Evolutionary conservation across 2,888 invertebrate species (phyloP).

Genomic region (Gastrophysa polygoni): DNA sequence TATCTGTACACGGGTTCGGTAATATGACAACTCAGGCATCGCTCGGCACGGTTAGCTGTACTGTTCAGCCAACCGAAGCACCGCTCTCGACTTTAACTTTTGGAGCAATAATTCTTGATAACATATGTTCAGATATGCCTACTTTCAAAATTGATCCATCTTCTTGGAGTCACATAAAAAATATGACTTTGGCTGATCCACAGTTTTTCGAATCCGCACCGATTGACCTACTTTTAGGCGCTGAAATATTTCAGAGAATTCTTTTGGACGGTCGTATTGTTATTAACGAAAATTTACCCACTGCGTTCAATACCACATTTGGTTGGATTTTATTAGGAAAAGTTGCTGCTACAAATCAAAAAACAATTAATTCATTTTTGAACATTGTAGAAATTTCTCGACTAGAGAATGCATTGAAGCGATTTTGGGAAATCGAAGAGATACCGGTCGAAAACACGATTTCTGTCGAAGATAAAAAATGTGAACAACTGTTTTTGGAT

Average conservation of each 20-base stretch:
- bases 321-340: slow-evolving; percentile 7
- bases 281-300: background rate
- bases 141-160: background rate
- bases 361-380: background rate
- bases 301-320: slow-evolving; percentile 2
- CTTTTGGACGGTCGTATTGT: background rate
- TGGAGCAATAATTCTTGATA: slow-evolving; percentile 6
- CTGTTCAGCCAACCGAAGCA: background rate
- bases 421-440: background rate
- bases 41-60: background rate
- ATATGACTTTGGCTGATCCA: slow-evolving; percentile 7
- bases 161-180: slow-evolving; percentile 8
- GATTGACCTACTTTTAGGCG: background rate
- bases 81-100: background rate
- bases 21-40: slow-evolving; percentile 5
- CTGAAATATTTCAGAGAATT: slow-evolving; percentile 3
- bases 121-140: slow-evolving; percentile 9
- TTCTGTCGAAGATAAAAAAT: background rate
- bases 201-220: slow-evolving; percentile 3
- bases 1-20: background rate
- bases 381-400: background rate
- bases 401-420: background rate
- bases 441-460: background rate
- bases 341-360: background rate
- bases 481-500: background rate